Conservation (phyloP, 2,888 invertebrate genomes). For the Plebejus argus region DNA sequence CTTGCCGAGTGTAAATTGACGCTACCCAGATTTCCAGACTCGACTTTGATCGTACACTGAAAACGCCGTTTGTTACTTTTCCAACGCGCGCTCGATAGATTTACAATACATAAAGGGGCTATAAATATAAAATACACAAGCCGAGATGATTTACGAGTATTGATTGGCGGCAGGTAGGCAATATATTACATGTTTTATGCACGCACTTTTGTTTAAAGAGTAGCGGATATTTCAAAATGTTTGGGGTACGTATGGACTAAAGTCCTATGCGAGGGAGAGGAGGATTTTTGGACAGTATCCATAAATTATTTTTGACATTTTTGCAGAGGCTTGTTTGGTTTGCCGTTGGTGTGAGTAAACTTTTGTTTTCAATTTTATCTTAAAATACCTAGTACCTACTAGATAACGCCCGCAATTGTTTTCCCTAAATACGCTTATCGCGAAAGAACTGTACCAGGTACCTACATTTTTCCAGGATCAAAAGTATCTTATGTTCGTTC, state of each 20-base stretch:
- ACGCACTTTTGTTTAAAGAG: not conserved
- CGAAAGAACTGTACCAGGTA: too few relatives aligned
- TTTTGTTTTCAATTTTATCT: too few relatives aligned
- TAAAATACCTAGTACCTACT: too few relatives aligned
- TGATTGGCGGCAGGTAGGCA: constrained; percentile 6
- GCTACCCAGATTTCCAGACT: not conserved
- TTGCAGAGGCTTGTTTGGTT: too few relatives aligned
- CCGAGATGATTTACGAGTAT: not conserved
- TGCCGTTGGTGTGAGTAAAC: too few relatives aligned
- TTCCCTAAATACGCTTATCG: too few relatives aligned
- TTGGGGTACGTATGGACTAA: not conserved
- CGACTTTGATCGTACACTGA: constrained; percentile 12
- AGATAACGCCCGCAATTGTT: too few relatives aligned
- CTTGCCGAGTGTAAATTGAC: constrained; percentile 16
- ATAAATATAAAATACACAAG: constrained; percentile 15
- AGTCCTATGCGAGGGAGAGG: not conserved
- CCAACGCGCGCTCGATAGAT: constrained; percentile 17
- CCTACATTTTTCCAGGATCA: too few relatives aligned
- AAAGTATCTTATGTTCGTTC: too few relatives aligned
- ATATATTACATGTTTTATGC: not conserved
- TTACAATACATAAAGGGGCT: constrained; percentile 21
- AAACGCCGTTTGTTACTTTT: constrained; percentile 2
- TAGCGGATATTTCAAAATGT: not conserved
- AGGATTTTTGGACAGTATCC: too few relatives aligned
- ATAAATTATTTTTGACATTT: too few relatives aligned